Evolutionary conservation across 2,113 vertebrate genomes (phyloP).

Genomic region (Neolamprologus tretocephalus): DNA sequence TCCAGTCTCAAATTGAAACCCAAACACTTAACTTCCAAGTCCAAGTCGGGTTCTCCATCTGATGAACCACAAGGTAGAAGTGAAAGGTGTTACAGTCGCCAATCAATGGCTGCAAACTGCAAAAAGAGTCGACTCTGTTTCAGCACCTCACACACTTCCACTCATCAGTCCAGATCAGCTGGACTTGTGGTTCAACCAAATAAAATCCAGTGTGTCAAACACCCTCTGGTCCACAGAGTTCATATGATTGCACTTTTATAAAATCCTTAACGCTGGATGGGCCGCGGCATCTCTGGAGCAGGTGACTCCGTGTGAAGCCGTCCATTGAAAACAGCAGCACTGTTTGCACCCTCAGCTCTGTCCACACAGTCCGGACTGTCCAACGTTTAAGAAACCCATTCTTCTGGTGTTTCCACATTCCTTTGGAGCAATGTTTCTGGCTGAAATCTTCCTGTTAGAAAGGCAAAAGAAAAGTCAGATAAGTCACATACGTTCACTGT

Average conservation of each 20-base stretch:
- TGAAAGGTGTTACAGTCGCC: not conserved
- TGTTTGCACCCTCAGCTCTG: not conserved
- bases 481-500: not conserved
- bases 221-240: constrained; percentile 13
- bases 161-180: not conserved
- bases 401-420: not conserved
- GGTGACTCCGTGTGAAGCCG: not conserved
- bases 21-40: not conserved
- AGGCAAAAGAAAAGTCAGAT: not conserved
- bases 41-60: not conserved
- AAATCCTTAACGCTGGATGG: not conserved
- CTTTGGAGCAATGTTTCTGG: not conserved
- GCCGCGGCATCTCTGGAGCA: not conserved
- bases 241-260: constrained; percentile 37
- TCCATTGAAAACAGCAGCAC: not conserved
- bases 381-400: not conserved
- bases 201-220: constrained; percentile 37
- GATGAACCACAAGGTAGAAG: not conserved
- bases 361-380: not conserved
- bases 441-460: constrained; percentile 3
- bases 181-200: constrained; percentile 20
- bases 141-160: not conserved
- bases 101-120: constrained; percentile 32
- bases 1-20: not conserved
- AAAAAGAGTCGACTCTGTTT: not conserved